A percentile compares a stretch with the other conserved stretches of the same genome.
Evolutionary conservation across 2,797 vertebrate genomes (phyloP).

Genomic region (Myotis findleyi): DNA sequence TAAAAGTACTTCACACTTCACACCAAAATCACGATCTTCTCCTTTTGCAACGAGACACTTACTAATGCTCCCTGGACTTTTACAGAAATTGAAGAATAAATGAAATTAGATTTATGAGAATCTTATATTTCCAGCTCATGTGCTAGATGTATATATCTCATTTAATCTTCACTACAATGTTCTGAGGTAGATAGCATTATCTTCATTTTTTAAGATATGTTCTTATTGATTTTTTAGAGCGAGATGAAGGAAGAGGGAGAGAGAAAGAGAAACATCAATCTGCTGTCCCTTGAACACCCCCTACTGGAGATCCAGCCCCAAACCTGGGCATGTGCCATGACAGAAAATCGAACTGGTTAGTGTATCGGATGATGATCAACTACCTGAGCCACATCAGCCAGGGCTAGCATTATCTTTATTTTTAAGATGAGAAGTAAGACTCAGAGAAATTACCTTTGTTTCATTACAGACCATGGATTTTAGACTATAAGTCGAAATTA

Average conservation of each 20-base stretch:
- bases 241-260: not conserved
- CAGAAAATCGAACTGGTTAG: not conserved
- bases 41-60: not conserved
- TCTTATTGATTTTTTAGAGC: not conserved
- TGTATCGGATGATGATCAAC: not conserved
- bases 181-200: not conserved
- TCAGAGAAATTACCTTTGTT: slow-evolving; percentile 21
- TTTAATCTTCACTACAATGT: slow-evolving; percentile 1
- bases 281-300: not conserved
- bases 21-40: not conserved
- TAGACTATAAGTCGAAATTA: not conserved
- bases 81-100: not conserved
- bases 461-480: slow-evolving; percentile 16
- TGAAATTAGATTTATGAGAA: not conserved
- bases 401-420: not conserved
- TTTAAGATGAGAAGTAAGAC: not conserved
- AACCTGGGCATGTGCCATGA: not conserved
- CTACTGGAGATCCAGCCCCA: not conserved
- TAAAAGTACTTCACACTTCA: slow-evolving; percentile 14
- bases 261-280: not conserved
- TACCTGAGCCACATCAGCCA: not conserved
- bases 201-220: not conserved
- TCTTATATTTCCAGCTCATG: not conserved
- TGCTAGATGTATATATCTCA: not conserved
- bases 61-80: not conserved